These are phyloP conservation scores for Petrolisthes manimaculis DNA, from an alignment of 2,888 invertebrate species.

Conservation along the genomic window DNA sequence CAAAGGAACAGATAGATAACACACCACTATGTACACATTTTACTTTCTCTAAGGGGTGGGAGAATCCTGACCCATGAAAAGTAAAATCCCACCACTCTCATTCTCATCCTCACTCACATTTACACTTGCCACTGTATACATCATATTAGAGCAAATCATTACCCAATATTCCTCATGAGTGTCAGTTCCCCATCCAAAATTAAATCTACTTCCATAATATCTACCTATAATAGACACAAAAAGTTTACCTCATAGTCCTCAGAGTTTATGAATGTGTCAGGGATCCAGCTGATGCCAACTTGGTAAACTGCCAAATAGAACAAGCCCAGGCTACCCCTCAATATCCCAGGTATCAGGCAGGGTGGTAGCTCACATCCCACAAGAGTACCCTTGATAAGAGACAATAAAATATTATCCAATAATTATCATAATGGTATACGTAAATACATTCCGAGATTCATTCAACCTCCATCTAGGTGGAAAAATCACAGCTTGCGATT, in stretches of 20 bases:
- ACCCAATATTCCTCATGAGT: background rate
- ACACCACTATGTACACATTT: too few relatives aligned
- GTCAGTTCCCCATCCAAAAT: too few relatives aligned
- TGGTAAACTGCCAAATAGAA: constrained; percentile 82
- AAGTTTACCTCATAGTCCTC: constrained; percentile 71
- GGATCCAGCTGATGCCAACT: constrained; percentile 78
- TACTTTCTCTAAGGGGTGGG: too few relatives aligned
- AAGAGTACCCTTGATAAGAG: constrained; percentile 49
- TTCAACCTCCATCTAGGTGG: background rate
- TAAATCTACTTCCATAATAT: background rate
- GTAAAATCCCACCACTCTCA: background rate
- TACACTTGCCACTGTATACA: background rate
- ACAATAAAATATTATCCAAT: background rate
- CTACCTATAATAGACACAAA: background rate
- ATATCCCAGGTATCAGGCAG: constrained; percentile 74
- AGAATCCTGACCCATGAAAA: too few relatives aligned
- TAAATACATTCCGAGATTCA: background rate
- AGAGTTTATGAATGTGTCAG: constrained; percentile 80
- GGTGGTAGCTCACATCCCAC: constrained; percentile 55
- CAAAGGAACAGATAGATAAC: too few relatives aligned
- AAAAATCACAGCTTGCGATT: background rate
- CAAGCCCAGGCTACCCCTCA: constrained; percentile 78
- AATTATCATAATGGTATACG: background rate
- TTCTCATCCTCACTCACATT: background rate
- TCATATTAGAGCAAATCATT: background rate